Evolutionary conservation across 2,113 vertebrate genomes (phyloP).

Genomic region (Ageneiosus marmoratus): DNA sequence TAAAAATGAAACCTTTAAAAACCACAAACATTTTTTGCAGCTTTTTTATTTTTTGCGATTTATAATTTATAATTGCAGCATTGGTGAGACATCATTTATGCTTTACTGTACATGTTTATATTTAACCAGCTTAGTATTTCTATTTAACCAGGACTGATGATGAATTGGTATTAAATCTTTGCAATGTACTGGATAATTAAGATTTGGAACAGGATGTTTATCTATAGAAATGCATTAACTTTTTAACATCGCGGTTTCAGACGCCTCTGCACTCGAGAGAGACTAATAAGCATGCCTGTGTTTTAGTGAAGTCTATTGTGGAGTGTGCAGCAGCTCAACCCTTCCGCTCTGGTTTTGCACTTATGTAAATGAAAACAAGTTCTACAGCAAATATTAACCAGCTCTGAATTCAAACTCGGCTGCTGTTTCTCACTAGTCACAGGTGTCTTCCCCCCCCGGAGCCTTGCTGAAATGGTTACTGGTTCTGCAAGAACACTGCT

Average conservation of each 20-base stretch:
- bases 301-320: background rate
- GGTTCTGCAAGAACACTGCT: background rate
- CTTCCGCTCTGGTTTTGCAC: background rate
- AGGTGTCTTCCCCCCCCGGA: background rate
- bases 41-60: background rate
- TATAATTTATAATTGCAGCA: no score
- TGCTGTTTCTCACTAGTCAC: background rate
- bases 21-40: background rate
- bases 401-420: background rate
- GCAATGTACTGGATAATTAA: background rate
- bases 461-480: background rate
- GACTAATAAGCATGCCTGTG: background rate
- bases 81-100: background rate
- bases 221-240: background rate
- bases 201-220: background rate
- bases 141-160: background rate
- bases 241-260: background rate
- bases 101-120: background rate
- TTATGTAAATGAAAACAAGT: background rate
- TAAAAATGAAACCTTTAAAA: no score
- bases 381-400: constrained; percentile 16
- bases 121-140: background rate
- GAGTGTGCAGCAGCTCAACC: no score
- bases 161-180: background rate
- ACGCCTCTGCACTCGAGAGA: background rate